Base-by-base conservation (phyloP, 2,113 vertebrate species). In the Triplophysa tibetana region DNA sequence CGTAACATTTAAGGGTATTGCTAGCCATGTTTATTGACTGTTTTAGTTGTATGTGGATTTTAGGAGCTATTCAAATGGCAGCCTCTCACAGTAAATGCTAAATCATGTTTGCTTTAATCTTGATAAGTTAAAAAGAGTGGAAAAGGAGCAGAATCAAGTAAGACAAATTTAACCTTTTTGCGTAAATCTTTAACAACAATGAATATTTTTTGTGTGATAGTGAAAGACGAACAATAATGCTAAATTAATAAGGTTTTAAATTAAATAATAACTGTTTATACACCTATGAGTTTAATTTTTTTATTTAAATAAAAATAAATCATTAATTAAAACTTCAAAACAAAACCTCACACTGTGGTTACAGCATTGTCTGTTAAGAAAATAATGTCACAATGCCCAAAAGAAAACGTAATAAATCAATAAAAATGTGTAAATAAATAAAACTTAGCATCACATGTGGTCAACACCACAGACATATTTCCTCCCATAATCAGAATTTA, bases 1-100 rank as follows among this genome's bases (percentile, higher is more conserved):
- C 87, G 85, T 85, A 86, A 85, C 41, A 74, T 84, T 81, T 84
- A 81, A 81, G 66, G 84, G 82, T 82, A 87, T 86, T 79, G 63
- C 79, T 77, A 67, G 84, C 80, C 43, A 23, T 90, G 87, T 90
- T 82, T 67, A 81, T 83, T 88, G 89, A 88, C 90, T 77, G 85
- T 87, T 86, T 83, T 48, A 84, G 78, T 84, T 87, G 85, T 82
- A 81, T 83, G 86, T 75, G 17, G 38, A 76, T 70, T 83, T 81
- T 80, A 84, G 80, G 29, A 72, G 64, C 81, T 78, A 80, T 85
- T 82, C 86, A 85, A 87, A 83, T 75, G 82, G 78, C 81, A 63
- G 45, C 77, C 85, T 80, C 82, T 80, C 38, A 33, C 38, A 79
- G 69, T 26, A 73, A 72, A 64, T 73, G 48, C 17, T 73, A 62